Base-by-base conservation (phyloP, 2,113 vertebrate species). In the Gallinago media region DNA sequence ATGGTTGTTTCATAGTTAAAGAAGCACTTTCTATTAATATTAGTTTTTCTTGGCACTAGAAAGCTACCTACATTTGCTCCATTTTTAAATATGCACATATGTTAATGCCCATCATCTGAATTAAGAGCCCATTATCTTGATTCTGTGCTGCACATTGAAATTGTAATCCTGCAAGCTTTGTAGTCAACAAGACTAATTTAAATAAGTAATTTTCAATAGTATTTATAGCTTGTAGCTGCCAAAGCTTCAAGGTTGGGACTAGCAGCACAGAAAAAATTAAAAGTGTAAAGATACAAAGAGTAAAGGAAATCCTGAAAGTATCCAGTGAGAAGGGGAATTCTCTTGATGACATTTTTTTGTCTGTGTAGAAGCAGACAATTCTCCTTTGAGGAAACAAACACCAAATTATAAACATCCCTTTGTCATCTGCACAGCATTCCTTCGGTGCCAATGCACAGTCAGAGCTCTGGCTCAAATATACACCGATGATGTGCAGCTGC, bases 61-160 rank as follows among this genome's bases (percentile, higher is more conserved):
- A 22, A 92, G 61, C 34, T 91, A 52, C 88, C 84, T 79, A 25
- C 15, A 3, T 85, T 56, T 84, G 14, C 70, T 96, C n/a, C 0
- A 0, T 73, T 91, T 84, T 92, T 88, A 65, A 21, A 59, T 34
- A 73, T 17, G 27, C 55, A 47, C 31, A 29, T 65, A 66, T 94
- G 38, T 58, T 88, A 85, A 44, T 62, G 32, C 71, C 80, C 71
- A 71, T 73, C 72, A 61, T 63, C 79, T 68, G 85, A 96, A 96
- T 96, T 85, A 88, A 95, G 95, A 94, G 63, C 36, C 76, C 78
- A 66, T 88, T 85, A 55, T 74, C 78, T 85, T 87, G 67, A 78
- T 90, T 92, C 74, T 85, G 22, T 89, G 79, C 76, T 73, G 34
- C 36, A 73, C 56, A 47, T 13, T 65, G 70, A 44, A 84, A 71